Evolutionary conservation across 2,113 vertebrate genomes (phyloP).

Genomic region (Bombycilla garrulus): DNA sequence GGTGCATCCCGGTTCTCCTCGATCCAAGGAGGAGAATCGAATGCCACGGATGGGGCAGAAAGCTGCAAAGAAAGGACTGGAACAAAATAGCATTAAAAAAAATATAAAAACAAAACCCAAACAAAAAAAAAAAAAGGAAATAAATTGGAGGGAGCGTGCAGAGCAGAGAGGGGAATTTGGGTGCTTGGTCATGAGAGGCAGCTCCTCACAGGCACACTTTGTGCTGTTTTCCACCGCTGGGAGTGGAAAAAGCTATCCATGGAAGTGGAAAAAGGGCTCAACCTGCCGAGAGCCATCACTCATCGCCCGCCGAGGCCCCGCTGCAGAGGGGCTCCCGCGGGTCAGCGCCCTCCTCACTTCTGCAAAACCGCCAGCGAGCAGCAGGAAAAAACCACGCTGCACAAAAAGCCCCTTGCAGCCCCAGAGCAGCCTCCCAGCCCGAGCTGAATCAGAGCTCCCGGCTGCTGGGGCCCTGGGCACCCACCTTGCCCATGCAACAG

Average conservation of each 20-base stretch:
- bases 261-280: conserved; percentile 50
- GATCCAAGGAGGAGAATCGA: neutral
- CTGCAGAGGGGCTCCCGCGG: neutral
- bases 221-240: conserved; percentile 19
- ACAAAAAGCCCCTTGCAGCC: conserved; percentile 50
- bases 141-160: neutral
- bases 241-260: conserved; percentile 35
- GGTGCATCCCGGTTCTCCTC: neutral
- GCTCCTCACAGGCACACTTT: neutral
- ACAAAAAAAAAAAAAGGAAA: neutral
- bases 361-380: neutral
- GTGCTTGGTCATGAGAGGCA: neutral
- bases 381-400: neutral
- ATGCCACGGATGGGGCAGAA: neutral
- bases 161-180: conserved; percentile 18
- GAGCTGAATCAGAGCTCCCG: conserved; percentile 14
- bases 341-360: neutral
- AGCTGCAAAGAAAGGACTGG: neutral
- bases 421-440: neutral
- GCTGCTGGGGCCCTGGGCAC: neutral
- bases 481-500: neutral
- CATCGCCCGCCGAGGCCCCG: neutral
- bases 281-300: conserved; percentile 28
- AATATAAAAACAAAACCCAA: too few species aligned
- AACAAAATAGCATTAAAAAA: neutral